Evolutionary conservation across 1,140 invertebrate genomes (phyloP).

Genomic region (Pseudoatta argentina): DNA sequence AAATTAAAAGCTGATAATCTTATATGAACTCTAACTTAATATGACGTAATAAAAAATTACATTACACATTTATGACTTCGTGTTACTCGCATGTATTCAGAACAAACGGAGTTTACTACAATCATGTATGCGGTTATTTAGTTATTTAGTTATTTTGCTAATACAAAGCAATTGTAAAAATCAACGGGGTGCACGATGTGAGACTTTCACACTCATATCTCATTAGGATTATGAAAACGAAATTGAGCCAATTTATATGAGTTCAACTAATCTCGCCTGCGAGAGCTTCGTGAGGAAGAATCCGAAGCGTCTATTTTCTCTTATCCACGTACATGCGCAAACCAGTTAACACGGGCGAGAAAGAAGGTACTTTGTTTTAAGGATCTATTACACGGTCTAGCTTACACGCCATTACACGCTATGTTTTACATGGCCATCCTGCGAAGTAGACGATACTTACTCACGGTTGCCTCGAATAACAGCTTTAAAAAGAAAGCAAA

Average conservation of each 20-base stretch:
- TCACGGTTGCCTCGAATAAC: constrained; percentile 24
- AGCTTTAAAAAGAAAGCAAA: neutral
- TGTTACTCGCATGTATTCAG: neutral
- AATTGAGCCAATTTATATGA: constrained; percentile 51
- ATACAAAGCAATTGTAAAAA: neutral
- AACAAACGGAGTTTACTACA: neutral
- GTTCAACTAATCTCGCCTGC: constrained; percentile 39
- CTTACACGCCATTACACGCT: constrained; percentile 43
- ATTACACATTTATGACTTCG: neutral
- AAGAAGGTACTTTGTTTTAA: constrained; percentile 55
- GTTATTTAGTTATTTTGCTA: neutral
- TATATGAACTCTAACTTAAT: constrained; percentile 23
- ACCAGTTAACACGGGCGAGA: constrained; percentile 32
- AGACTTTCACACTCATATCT: neutral
- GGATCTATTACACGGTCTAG: constrained; percentile 52
- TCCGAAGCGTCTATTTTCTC: constrained; percentile 21
- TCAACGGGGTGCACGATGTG: neutral
- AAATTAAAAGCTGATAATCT: constrained; percentile 12
- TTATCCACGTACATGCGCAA: constrained; percentile 4
- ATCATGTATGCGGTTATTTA: neutral
- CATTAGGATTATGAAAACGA: constrained; percentile 17
- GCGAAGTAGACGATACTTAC: constrained; percentile 14
- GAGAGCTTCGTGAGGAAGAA: constrained; percentile 20
- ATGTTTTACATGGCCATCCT: constrained; percentile 19
- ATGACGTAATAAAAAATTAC: constrained; percentile 1